phyloP scores from a whole-genome alignment of 2,113 vertebrate species.

The Ammodytes dubius region DNA sequence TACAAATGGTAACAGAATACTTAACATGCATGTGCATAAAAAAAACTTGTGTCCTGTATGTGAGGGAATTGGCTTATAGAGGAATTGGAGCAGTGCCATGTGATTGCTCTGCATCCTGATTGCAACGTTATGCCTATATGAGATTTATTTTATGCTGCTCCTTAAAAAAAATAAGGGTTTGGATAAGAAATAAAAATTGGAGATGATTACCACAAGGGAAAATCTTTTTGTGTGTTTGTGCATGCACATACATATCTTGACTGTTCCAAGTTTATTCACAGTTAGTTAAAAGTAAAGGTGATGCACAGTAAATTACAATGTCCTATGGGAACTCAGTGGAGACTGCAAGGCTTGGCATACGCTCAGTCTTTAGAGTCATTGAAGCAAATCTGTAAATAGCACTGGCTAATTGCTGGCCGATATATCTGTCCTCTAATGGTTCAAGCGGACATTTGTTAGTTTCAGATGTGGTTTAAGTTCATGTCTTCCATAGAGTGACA shows the following conservation, averaged over 20 bases:
- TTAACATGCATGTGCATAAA: background rate
- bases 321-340: background rate
- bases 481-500: constrained; percentile 29
- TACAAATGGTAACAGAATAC: background rate
- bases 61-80: background rate
- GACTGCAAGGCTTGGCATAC: too few relatives aligned
- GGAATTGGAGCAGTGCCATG: background rate
- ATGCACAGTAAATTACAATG: background rate
- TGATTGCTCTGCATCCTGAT: background rate
- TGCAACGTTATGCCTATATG: background rate
- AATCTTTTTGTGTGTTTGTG: background rate
- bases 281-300: background rate
- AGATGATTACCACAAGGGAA: background rate
- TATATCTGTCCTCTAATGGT: background rate
- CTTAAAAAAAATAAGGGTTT: background rate
- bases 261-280: background rate
- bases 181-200: background rate
- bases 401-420: constrained; percentile 12
- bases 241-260: background rate
- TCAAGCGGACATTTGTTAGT: background rate
- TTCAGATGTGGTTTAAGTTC: constrained; percentile 13
- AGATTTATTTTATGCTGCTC: background rate
- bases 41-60: background rate
- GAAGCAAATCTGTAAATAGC: background rate
- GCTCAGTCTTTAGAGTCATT: background rate